phyloP scores from a whole-genome alignment of 2,888 invertebrate genomes.

The Netelia melanura region DNA sequence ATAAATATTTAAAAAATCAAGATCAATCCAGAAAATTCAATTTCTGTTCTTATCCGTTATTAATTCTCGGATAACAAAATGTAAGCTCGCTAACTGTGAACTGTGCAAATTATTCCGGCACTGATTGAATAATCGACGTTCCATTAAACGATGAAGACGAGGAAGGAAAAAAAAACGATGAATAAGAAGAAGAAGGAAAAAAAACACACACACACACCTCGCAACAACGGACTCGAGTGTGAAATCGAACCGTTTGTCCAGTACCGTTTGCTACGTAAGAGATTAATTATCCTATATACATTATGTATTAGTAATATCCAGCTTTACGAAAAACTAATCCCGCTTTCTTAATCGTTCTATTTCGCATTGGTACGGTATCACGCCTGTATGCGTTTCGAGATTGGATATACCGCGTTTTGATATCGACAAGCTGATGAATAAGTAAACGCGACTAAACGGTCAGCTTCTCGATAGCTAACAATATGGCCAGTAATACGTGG shows the following conservation, averaged over 20 bases:
- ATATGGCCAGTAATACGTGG: constrained; percentile 30
- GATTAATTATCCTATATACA: background rate
- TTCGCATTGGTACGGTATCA: background rate
- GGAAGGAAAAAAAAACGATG: constrained; percentile 21
- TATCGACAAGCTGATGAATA: constrained; percentile 52
- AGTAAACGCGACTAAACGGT: constrained; percentile 44
- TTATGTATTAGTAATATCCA: background rate
- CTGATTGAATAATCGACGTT: constrained; percentile 67
- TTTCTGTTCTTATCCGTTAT: background rate
- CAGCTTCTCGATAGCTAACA: constrained; percentile 39
- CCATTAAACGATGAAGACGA: constrained; percentile 50
- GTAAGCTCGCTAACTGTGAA: constrained; percentile 28
- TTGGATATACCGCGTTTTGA: constrained; percentile 13
- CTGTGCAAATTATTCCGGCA: background rate
- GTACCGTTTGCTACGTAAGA: background rate
- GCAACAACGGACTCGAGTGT: too few relatives aligned
- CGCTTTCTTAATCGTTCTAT: background rate
- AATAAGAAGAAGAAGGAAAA: constrained; percentile 9
- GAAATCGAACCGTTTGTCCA: too few relatives aligned
- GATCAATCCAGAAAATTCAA: background rate
- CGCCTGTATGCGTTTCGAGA: background rate
- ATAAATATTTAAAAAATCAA: background rate
- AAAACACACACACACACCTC: too few relatives aligned
- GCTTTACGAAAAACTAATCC: background rate
- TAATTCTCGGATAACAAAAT: background rate